Evolutionary conservation across 2,113 vertebrate species (phyloP), one percentile per base, ranked within the genome.

Genomic region (Recurvirostra avosetta): DNA sequence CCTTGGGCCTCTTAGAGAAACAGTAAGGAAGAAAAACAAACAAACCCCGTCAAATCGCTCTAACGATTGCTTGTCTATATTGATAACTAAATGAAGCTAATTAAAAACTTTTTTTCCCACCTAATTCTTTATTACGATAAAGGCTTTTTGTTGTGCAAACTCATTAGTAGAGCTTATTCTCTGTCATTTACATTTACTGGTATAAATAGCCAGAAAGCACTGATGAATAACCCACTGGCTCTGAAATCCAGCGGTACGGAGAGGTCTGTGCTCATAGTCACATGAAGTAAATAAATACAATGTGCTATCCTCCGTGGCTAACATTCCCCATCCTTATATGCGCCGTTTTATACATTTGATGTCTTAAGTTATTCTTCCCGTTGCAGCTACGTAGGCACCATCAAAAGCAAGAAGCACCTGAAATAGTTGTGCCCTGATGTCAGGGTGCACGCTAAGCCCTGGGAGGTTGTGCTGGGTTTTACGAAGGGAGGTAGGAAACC

Each of bases 301-400:
- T 1, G 1, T 38, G 16, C 25, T 36, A 11, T 18, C 30, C n/a
- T n/a, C 36, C 11, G 6, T n/a, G 15, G 1, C 36, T 32, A 40
- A 32, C 6, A 4, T 34, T 67, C 12, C 18, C 47, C 15, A 20
- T n/a, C 47, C 55, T n/a, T 47, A 18, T 5, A 27, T 4, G 8
- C 0, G 1, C 15, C 43, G 43, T 23, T 61, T 86, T 43, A 40
- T 17, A 61, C 52, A 15, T 55, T 23, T 45, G 11, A 17, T 40
- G 8, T 36, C 41, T 40, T 23, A 19, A 30, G 25, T 32, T 27
- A 20, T 49, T 71, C 43, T 71, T 92, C n/a, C 38, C 47, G 8
- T 12, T 72, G 53, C 32, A 77, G 45, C 58, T 73, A 34, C 1
- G 0, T 2, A 68, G 38, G 21, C 40, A 58, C 12, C 36, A 19